These are phyloP conservation scores for Mantis religiosa DNA, from an alignment of 2,888 invertebrate species.

Conservation along the genomic window DNA sequence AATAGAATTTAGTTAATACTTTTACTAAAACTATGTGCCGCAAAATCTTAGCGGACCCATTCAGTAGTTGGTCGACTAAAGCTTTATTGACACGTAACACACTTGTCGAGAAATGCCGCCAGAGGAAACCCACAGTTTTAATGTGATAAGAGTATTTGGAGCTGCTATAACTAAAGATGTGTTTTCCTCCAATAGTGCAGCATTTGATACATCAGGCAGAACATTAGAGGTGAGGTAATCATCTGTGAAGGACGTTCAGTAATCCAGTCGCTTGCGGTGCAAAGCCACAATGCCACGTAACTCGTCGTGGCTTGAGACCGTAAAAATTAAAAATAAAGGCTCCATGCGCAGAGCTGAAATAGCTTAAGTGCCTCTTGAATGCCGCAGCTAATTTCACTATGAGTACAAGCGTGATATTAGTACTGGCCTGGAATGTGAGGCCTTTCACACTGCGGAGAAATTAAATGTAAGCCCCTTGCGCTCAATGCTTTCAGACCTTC, in stretches of 20 bases:
- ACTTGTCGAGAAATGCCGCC: too few species aligned
- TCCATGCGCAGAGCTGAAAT: neutral
- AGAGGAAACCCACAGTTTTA: too few species aligned
- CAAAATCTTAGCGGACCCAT: too few species aligned
- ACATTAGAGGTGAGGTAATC: neutral
- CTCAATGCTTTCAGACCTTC: neutral
- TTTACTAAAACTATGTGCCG: too few species aligned
- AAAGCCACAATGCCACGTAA: neutral
- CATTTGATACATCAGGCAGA: too few species aligned
- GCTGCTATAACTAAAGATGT: too few species aligned
- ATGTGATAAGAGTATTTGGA: too few species aligned
- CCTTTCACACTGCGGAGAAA: neutral
- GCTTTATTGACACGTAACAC: too few species aligned
- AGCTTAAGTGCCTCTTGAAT: neutral
- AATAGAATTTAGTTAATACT: too few species aligned
- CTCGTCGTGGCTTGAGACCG: neutral
- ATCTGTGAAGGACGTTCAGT: neutral
- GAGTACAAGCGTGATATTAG: neutral
- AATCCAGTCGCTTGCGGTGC: neutral
- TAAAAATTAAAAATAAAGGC: neutral
- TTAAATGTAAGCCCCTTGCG: neutral
- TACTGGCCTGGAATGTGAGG: neutral
- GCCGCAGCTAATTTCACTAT: neutral
- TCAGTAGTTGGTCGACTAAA: too few species aligned
- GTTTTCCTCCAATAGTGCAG: too few species aligned